Conservation (phyloP, 2,113 vertebrate species). For the Prolemur simus region DNA sequence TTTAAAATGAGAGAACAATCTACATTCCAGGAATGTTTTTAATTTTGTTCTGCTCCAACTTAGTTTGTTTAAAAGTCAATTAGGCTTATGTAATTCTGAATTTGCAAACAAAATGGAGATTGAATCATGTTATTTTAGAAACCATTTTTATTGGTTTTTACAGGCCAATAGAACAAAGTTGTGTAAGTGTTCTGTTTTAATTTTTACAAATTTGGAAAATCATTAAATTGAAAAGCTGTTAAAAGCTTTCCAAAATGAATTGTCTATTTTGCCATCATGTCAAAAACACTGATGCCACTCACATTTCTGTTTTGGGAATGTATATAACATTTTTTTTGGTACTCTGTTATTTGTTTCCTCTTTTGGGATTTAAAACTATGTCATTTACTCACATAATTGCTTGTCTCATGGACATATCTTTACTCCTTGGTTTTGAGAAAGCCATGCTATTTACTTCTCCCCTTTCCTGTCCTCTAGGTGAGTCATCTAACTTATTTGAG, state of each 20-base stretch:
- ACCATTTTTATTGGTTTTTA: constrained; percentile 1
- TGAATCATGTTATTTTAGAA: constrained; percentile 35
- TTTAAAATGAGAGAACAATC: constrained; percentile 58
- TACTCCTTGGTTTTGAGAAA: constrained; percentile 39
- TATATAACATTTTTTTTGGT: background rate
- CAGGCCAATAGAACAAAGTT: background rate
- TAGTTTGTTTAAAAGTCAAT: constrained; percentile 61
- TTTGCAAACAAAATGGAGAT: constrained; percentile 53
- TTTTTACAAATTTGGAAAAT: constrained; percentile 35
- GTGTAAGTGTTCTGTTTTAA: constrained; percentile 28
- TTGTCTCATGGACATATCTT: background rate
- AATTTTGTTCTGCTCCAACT: background rate
- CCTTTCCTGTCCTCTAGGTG: constrained; percentile 26
- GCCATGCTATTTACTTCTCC: background rate
- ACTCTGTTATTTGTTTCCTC: constrained; percentile 72
- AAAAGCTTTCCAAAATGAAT: background rate
- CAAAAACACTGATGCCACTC: background rate
- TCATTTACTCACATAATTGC: constrained; percentile 69
- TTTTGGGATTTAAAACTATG: constrained; percentile 71
- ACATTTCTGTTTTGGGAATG: background rate
- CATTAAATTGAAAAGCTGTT: constrained; percentile 14
- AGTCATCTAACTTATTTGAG: background rate
- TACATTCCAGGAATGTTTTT: background rate
- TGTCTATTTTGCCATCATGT: constrained; percentile 18
- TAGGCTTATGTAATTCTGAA: background rate